Evolutionary conservation across 2,888 invertebrate genomes (phyloP).

Genomic region (Plebejus melissa): DNA sequence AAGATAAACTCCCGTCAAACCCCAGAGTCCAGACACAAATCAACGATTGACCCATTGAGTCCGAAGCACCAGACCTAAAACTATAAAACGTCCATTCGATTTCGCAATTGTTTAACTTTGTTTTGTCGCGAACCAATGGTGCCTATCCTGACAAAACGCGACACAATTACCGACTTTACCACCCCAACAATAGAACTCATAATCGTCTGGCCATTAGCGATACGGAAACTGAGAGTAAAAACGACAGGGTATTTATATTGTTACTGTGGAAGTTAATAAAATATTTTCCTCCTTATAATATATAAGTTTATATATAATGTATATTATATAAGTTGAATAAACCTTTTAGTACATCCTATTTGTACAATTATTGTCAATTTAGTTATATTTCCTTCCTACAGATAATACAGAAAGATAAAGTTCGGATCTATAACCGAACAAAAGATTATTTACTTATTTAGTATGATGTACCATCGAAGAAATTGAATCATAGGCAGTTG

Average conservation of each 20-base stretch:
- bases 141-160: constrained; percentile 23
- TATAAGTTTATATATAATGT: too few species aligned
- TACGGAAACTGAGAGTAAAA: constrained; percentile 17
- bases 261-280: constrained; percentile 18
- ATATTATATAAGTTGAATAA: not conserved
- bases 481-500: too few species aligned
- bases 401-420: not conserved
- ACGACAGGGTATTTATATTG: constrained; percentile 14
- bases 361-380: not conserved
- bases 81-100: constrained; percentile 25
- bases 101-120: constrained; percentile 32
- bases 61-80: constrained; percentile 19
- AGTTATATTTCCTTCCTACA: not conserved
- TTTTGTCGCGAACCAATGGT: constrained; percentile 33
- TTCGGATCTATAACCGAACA: too few species aligned
- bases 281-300: constrained; percentile 4
- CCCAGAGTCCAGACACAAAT: not conserved
- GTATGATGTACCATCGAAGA: too few species aligned
- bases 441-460: too few species aligned
- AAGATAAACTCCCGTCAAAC: not conserved
- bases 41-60: not conserved
- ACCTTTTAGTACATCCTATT: not conserved
- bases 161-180: not conserved
- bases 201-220: not conserved
- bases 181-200: constrained; percentile 23